phyloP scores from a whole-genome alignment of 2,888 invertebrate genomes.

The Epirrita christyi region DNA sequence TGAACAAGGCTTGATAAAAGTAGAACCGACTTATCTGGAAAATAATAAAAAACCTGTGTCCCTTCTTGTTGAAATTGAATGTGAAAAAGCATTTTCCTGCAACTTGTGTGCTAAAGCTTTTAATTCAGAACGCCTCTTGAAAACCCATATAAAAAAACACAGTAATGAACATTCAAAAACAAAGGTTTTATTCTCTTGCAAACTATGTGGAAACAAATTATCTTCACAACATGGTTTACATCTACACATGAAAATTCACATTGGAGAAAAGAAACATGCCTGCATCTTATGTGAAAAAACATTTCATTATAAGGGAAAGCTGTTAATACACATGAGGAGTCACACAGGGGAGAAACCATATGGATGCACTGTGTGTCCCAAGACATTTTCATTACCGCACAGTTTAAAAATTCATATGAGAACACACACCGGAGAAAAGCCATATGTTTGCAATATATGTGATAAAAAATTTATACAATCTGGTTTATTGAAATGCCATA shows the following conservation, averaged over 20 bases:
- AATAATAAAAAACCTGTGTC: neutral
- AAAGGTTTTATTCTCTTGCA: neutral
- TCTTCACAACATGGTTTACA: neutral
- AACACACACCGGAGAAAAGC: slow-evolving; percentile 2
- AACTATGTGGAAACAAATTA: neutral
- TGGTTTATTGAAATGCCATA: neutral
- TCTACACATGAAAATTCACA: neutral
- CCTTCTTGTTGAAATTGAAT: neutral
- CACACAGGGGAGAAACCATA: slow-evolving; percentile 9
- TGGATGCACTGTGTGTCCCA: neutral
- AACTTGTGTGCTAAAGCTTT: neutral
- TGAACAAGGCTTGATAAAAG: neutral
- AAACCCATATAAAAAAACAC: neutral
- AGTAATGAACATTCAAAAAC: neutral
- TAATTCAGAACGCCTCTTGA: neutral
- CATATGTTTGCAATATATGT: neutral
- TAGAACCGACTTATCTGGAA: neutral
- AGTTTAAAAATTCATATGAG: neutral
- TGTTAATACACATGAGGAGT: neutral
- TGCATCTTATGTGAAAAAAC: neutral
- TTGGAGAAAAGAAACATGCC: neutral
- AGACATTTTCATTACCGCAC: neutral
- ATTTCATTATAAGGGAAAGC: neutral
- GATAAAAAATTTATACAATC: slow-evolving; percentile 3
- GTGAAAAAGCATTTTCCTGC: neutral